A percentile compares a stretch with the other conserved stretches of the same genome.
Evolutionary conservation across 2,797 vertebrate genomes (phyloP).

Genomic region (Anguilla anguilla): DNA sequence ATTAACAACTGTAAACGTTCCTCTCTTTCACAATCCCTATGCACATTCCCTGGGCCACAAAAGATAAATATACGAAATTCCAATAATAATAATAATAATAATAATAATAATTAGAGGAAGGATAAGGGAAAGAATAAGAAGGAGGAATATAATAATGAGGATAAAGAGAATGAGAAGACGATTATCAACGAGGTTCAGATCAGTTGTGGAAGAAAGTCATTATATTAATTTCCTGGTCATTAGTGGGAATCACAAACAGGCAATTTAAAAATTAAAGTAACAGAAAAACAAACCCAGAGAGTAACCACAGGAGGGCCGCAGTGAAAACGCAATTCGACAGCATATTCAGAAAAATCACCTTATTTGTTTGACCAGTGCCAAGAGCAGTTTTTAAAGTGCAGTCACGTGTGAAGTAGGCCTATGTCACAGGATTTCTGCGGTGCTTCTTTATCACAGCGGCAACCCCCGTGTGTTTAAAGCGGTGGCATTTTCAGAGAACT

Average conservation of each 20-base stretch:
- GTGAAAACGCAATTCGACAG: background rate
- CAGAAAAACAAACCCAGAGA: background rate
- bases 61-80: conserved; percentile 30
- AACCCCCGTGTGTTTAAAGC: conserved; percentile 39
- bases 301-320: background rate
- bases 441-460: background rate
- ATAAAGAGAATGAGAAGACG: conserved; percentile 39
- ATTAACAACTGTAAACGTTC: conserved; percentile 79
- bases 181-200: conserved; percentile 20
- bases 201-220: background rate
- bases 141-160: conserved; percentile 47
- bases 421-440: background rate
- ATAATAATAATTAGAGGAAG: conserved; percentile 61
- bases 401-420: conserved; percentile 14
- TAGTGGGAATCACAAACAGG: conserved; percentile 11
- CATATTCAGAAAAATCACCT: background rate
- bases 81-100: conserved; percentile 55
- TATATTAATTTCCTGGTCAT: conserved; percentile 1
- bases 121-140: conserved; percentile 35
- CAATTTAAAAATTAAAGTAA: background rate
- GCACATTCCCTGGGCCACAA: conserved; percentile 62
- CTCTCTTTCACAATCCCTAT: conserved; percentile 59
- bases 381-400: conserved; percentile 1
- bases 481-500: conserved; percentile 65
- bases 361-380: conserved; percentile 20